phyloP scores from a whole-genome alignment of 1,140 invertebrate genomes.

The Pentalonia nigronervosa region DNA sequence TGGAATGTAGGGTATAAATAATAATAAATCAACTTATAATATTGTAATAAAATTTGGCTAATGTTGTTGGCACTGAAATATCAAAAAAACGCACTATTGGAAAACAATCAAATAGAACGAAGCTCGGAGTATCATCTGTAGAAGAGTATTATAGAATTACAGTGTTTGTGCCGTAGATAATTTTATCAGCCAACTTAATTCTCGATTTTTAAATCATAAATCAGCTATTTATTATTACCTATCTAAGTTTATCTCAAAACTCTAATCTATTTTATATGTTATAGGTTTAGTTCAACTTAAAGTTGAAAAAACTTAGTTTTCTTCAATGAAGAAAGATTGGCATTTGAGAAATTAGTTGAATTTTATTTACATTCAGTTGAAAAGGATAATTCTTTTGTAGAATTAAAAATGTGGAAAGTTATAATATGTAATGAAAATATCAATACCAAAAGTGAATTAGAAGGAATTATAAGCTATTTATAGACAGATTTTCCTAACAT shows the following conservation, averaged over 20 bases:
- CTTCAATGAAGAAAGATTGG: neutral
- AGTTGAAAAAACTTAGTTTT: too few relatives aligned
- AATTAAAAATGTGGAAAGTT: neutral
- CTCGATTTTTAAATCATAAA: slow-evolving; percentile 1
- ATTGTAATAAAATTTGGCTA: slow-evolving; percentile 20
- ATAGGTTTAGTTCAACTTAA: neutral
- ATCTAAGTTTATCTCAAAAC: neutral
- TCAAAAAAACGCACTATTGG: slow-evolving; percentile 10
- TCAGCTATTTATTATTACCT: neutral
- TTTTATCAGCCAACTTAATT: slow-evolving; percentile 16
- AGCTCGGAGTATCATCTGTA: slow-evolving; percentile 2
- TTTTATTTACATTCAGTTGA: neutral
- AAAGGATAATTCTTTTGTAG: neutral
- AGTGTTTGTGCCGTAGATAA: slow-evolving; percentile 6
- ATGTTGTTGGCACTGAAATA: slow-evolving; percentile 28
- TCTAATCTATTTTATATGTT: neutral
- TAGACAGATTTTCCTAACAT: neutral
- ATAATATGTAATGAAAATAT: too few relatives aligned
- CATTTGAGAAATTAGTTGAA: neutral
- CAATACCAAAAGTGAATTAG: too few relatives aligned
- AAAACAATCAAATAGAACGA: slow-evolving; percentile 18
- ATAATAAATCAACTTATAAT: slow-evolving; percentile 23
- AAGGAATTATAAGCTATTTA: too few relatives aligned
- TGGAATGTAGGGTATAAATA: neutral
- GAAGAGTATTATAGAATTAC: slow-evolving; percentile 34